phyloP scores from a whole-genome alignment of 2,888 invertebrate genomes.

The Lumbricus terrestris region DNA sequence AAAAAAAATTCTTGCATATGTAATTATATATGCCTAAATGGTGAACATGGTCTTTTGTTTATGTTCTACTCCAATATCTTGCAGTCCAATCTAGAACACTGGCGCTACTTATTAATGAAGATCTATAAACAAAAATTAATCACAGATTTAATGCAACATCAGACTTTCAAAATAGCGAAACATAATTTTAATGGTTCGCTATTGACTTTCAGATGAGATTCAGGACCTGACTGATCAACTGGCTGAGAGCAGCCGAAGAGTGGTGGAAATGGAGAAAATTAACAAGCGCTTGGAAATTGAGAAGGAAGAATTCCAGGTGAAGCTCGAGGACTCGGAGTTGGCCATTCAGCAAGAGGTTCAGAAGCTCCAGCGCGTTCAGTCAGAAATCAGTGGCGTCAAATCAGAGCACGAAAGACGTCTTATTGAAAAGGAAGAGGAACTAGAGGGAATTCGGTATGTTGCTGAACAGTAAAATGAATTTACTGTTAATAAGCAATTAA shows the following conservation, averaged over 20 bases:
- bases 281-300: conserved; percentile 24
- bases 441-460: conserved; percentile 21
- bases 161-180: not conserved
- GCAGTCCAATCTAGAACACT: not conserved
- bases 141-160: not conserved
- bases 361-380: conserved; percentile 22
- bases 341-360: conserved; percentile 27
- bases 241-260: conserved; percentile 20
- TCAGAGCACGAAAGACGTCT: conserved; percentile 27
- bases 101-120: no score
- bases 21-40: not conserved
- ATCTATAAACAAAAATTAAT: no score
- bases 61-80: not conserved
- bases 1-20: not conserved
- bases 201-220: conserved; percentile 24
- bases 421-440: conserved; percentile 31
- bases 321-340: conserved; percentile 27
- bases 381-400: conserved; percentile 23
- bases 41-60: not conserved
- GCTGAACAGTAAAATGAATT: not conserved
- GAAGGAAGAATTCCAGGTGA: conserved; percentile 26
- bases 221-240: conserved; percentile 30
- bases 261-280: conserved; percentile 25
- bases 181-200: no score
- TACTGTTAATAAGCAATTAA: not conserved